Evolutionary conservation across 2,113 vertebrate species (phyloP).

Genomic region (Nibea coibor): DNA sequence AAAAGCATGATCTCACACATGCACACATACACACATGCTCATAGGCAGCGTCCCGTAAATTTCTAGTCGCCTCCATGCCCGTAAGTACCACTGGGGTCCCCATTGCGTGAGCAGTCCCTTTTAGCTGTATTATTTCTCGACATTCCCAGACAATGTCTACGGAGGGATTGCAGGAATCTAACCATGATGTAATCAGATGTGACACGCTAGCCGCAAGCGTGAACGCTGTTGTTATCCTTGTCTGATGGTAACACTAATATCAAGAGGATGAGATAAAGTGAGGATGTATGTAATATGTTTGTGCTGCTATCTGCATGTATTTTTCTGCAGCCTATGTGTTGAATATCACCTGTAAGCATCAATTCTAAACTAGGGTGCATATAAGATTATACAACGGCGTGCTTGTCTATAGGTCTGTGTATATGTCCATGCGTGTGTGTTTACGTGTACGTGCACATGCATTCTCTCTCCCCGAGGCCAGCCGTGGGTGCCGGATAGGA

Average conservation of each 20-base stretch:
- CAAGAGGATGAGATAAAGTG: not conserved
- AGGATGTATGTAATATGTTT: not conserved
- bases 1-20: slow-evolving; percentile 63
- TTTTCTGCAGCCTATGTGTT: not conserved
- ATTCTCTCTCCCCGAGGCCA: slow-evolving; percentile 31
- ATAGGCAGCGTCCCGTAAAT: slow-evolving; percentile 53
- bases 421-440: slow-evolving; percentile 13
- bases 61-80: slow-evolving; percentile 55
- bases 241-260: slow-evolving; percentile 27
- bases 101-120: slow-evolving; percentile 64
- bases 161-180: slow-evolving; percentile 61
- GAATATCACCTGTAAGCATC: slow-evolving; percentile 5
- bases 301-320: not conserved
- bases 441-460: slow-evolving; percentile 7
- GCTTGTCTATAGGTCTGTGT: slow-evolving; percentile 35
- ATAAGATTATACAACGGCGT: slow-evolving; percentile 8
- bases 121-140: slow-evolving; percentile 58
- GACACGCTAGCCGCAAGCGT: slow-evolving; percentile 56
- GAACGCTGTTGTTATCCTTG: slow-evolving; percentile 45
- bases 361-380: not conserved
- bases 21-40: slow-evolving; percentile 33
- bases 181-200: slow-evolving; percentile 71
- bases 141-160: slow-evolving; percentile 77
- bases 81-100: slow-evolving; percentile 68
- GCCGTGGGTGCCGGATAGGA: slow-evolving; percentile 59